These are phyloP conservation scores for Cirrhinus mrigala DNA, from an alignment of 2,797 vertebrate species.

Conservation along the genomic window DNA sequence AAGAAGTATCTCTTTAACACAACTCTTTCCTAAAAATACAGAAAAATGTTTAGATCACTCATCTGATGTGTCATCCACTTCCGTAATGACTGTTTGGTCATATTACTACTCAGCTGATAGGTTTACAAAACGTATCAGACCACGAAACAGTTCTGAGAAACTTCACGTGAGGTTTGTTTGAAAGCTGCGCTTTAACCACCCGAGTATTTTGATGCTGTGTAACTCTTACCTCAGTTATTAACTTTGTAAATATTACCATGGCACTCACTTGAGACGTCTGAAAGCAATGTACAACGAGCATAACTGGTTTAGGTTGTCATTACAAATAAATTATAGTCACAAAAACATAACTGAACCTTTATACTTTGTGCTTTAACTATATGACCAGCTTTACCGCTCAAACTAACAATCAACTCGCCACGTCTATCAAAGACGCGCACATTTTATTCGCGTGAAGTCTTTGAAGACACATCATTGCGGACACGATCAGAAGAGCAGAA, in stretches of 20 bases:
- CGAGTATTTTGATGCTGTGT: not conserved
- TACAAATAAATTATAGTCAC: not conserved
- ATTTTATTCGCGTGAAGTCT: not conserved
- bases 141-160: not conserved
- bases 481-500: not conserved
- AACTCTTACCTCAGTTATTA: not conserved
- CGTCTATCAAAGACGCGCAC: conserved; percentile 18
- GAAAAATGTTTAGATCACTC: not conserved
- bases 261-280: not conserved
- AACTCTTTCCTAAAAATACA: not conserved
- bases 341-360: not conserved
- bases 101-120: not conserved
- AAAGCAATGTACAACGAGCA: not conserved
- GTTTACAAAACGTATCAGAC: not conserved
- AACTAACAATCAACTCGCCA: not conserved
- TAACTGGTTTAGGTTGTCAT: not conserved
- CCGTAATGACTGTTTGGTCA: not conserved
- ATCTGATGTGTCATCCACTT: not conserved
- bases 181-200: not conserved
- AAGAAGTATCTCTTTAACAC: not conserved
- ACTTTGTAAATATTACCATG: not conserved
- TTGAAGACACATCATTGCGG: not conserved
- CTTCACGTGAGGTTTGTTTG: not conserved
- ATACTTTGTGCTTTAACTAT: not conserved
- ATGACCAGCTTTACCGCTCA: not conserved